Percentiles rank a stretch among this genome's conserved stretches.
These are phyloP conservation scores for Rhodeus uyekii DNA, from an alignment of 2,797 vertebrate genomes.

Conservation along the genomic window DNA sequence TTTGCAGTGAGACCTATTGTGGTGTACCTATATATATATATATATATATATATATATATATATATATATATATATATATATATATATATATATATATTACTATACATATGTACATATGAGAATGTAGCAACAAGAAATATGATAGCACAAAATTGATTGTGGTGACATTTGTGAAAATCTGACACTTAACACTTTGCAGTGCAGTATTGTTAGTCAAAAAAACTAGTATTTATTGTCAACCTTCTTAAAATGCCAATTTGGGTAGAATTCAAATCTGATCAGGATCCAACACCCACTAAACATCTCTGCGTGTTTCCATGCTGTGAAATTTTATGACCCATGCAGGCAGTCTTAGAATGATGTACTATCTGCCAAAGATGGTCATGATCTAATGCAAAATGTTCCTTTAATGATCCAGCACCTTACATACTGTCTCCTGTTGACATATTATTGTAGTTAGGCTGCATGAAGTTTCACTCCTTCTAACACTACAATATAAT, in stretches of 20 bases:
- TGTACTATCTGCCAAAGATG: constrained; percentile 21
- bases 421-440: constrained; percentile 11
- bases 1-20: background rate
- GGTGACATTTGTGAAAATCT: constrained; percentile 8
- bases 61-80: too few species aligned
- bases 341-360: constrained; percentile 32
- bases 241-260: constrained; percentile 7
- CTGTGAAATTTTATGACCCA: constrained; percentile 44
- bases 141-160: background rate
- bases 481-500: background rate
- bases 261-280: background rate
- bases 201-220: constrained; percentile 20
- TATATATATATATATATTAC: too few species aligned
- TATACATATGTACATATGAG: too few species aligned
- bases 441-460: constrained; percentile 22
- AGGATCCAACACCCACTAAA: constrained; percentile 30
- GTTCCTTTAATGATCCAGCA: constrained; percentile 30
- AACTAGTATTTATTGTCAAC: background rate
- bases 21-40: too few species aligned
- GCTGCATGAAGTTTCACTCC: background rate
- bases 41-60: too few species aligned
- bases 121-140: background rate
- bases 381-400: constrained; percentile 29
- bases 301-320: constrained; percentile 28
- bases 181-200: background rate